Percentiles rank a stretch among this genome's conserved stretches.
Conservation (phyloP, 1,140 invertebrate genomes). For the Anadara kagoshimensis region DNA sequence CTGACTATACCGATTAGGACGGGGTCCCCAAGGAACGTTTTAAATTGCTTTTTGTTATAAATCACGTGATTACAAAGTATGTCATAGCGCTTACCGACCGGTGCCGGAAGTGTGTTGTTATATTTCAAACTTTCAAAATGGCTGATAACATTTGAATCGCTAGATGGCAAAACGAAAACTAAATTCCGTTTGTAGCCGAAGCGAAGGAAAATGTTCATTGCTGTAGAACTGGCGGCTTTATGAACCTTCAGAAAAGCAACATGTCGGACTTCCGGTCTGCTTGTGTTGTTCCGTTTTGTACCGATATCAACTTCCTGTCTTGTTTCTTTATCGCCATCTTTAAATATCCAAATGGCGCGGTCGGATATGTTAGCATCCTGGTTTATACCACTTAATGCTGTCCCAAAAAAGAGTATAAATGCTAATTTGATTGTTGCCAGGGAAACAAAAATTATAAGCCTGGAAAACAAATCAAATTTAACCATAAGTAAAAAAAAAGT, state of each 20-base stretch:
- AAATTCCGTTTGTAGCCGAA: conserved; percentile 50
- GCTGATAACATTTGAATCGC: conserved; percentile 39
- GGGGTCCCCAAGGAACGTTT: conserved; percentile 36
- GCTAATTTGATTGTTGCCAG: no score
- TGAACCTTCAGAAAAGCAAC: conserved; percentile 63
- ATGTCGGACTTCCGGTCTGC: conserved; percentile 28
- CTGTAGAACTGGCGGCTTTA: conserved; percentile 61
- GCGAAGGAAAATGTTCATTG: conserved; percentile 57
- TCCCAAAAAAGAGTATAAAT: no score
- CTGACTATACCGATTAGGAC: conserved; percentile 48
- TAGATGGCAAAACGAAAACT: conserved; percentile 48
- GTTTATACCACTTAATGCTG: no score
- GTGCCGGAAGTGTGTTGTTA: conserved; percentile 15
- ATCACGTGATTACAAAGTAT: conserved; percentile 47
- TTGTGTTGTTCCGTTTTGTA: no score
- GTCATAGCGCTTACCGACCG: conserved; percentile 16
- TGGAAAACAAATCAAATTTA: no score
- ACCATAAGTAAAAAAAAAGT: no score
- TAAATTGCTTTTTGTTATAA: conserved; percentile 40
- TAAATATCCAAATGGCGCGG: no score
- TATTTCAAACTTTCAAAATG: conserved; percentile 11
- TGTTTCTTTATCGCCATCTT: no score
- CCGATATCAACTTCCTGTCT: no score
- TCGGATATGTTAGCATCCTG: no score
- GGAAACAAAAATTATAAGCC: no score